Percentiles rank a stretch among this genome's conserved stretches.
Conservation (phyloP, 1,140 invertebrate species). For the Riptortus pedestris region DNA sequence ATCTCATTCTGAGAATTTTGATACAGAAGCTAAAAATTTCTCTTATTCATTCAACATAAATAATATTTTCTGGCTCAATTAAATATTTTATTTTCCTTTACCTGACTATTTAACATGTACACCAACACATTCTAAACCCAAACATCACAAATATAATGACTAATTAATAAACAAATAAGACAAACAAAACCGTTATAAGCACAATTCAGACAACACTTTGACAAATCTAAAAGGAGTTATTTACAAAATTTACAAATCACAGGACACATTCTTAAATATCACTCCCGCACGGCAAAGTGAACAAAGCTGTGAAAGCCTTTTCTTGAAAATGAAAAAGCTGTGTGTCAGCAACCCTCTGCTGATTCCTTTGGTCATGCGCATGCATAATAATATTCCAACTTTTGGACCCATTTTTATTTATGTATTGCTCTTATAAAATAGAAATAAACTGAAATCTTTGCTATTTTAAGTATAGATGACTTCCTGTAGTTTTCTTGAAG, state of each 20-base stretch:
- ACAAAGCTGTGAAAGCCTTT: constrained; percentile 12
- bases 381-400: neutral
- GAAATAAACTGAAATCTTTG: no score
- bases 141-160: neutral
- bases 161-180: neutral
- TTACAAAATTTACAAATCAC: constrained; percentile 1
- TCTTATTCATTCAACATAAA: no score
- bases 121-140: no score
- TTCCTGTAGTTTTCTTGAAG: no score
- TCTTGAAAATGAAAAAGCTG: constrained; percentile 12
- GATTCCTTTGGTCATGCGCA: constrained; percentile 12
- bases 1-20: no score
- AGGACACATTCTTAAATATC: constrained; percentile 3
- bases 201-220: constrained; percentile 15
- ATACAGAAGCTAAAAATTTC: no score
- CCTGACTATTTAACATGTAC: no score
- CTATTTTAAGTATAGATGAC: no score
- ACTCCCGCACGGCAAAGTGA: constrained; percentile 7
- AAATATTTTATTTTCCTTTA: no score
- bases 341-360: constrained; percentile 15
- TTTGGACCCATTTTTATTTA: no score
- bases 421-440: no score
- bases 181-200: constrained; percentile 9
- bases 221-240: neutral
- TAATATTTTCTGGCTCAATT: no score